phyloP scores from a whole-genome alignment of 2,888 invertebrate species.

The Latrodectus elegans region DNA sequence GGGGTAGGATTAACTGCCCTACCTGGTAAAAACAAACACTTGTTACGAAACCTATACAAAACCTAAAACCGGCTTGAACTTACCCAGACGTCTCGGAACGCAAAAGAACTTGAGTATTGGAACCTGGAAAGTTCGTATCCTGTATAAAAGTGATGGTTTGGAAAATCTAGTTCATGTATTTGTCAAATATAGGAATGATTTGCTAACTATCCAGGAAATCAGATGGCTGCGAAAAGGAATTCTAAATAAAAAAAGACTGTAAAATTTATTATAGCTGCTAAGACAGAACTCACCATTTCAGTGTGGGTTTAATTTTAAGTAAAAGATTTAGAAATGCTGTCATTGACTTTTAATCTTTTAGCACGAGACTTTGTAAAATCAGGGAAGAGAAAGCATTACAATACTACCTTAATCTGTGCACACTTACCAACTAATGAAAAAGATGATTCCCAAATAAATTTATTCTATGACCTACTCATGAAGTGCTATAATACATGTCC shows the following conservation, averaged over 20 bases:
- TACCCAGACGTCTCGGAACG: constrained; percentile 7
- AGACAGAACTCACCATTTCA: neutral
- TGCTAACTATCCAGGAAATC: neutral
- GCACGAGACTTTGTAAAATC: constrained; percentile 17
- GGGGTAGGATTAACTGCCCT: too few relatives aligned
- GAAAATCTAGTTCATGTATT: constrained; percentile 9
- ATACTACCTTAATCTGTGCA: constrained; percentile 4
- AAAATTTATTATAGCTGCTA: neutral
- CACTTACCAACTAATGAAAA: constrained; percentile 1
- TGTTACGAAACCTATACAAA: neutral
- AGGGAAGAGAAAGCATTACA: constrained; percentile 13
- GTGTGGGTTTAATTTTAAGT: constrained; percentile 14
- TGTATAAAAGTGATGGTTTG: constrained; percentile 10
- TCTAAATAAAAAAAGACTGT: too few relatives aligned
- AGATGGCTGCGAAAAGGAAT: neutral
- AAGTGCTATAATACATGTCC: constrained; percentile 15
- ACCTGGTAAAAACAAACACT: too few relatives aligned
- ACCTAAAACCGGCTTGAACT: neutral
- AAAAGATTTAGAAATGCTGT: constrained; percentile 11
- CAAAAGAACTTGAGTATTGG: neutral
- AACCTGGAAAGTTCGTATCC: constrained; percentile 24
- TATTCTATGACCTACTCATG: neutral
- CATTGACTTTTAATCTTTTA: too few relatives aligned
- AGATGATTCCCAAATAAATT: neutral
- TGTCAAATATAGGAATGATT: neutral